A percentile compares a stretch with the other conserved stretches of the same genome.
Conservation (phyloP, 2,888 invertebrate genomes). For the Diogma glabrata region DNA sequence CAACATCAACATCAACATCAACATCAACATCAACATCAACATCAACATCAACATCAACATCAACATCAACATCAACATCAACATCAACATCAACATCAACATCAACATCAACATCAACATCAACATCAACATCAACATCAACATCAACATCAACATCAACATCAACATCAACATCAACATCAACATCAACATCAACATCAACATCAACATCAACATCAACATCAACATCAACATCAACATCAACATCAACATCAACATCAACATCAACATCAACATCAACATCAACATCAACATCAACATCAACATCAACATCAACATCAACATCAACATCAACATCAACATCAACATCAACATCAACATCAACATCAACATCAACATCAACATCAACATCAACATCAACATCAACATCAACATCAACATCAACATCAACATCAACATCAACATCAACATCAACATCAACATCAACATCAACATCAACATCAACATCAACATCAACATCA, state of each 20-base stretch:
- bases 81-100: constrained; percentile 12
- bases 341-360: too few species aligned
- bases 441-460: too few species aligned
- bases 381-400: too few species aligned
- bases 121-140: constrained; percentile 10
- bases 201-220: constrained; percentile 11
- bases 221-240: constrained; percentile 11
- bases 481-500: too few species aligned
- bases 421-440: too few species aligned
- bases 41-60: constrained; percentile 11
- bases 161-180: constrained; percentile 11
- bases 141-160: constrained; percentile 11
- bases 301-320: constrained; percentile 8
- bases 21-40: constrained; percentile 11
- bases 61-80: constrained; percentile 11
- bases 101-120: constrained; percentile 10
- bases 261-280: constrained; percentile 10
- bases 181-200: constrained; percentile 10
- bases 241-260: constrained; percentile 12
- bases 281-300: constrained; percentile 9
- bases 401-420: too few species aligned
- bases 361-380: too few species aligned
- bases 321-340: too few species aligned
- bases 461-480: too few species aligned
- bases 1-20: constrained; percentile 12